phyloP scores from a whole-genome alignment of 2,113 vertebrate genomes.

The Oreochromis aureus region DNA sequence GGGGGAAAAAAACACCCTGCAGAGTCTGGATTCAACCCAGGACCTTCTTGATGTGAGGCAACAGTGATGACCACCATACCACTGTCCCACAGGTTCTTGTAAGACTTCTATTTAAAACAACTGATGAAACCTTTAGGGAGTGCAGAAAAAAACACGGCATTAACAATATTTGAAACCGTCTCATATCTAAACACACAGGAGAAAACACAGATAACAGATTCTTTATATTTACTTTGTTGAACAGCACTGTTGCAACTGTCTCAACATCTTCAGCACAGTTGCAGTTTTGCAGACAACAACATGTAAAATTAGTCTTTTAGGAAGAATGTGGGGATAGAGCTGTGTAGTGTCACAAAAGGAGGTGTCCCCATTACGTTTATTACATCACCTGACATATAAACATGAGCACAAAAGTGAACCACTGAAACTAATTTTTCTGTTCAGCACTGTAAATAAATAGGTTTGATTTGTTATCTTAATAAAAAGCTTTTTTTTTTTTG shows the following conservation, averaged over 20 bases:
- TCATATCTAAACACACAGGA: neutral
- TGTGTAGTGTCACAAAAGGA: neutral
- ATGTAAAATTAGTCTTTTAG: neutral
- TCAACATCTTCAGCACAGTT: neutral
- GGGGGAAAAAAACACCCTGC: too few species aligned
- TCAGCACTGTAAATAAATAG: neutral
- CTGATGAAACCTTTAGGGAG: neutral
- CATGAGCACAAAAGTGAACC: neutral
- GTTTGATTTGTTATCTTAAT: neutral
- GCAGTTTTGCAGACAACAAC: neutral
- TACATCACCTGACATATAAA: neutral
- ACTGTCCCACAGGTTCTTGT: neutral
- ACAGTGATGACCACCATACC: too few species aligned
- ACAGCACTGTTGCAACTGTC: neutral
- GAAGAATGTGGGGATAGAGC: neutral
- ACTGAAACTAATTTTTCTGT: fast-evolving
- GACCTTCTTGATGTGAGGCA: too few species aligned
- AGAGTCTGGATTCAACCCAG: too few species aligned
- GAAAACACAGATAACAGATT: neutral
- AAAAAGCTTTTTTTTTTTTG: neutral
- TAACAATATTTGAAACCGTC: neutral
- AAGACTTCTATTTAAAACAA: neutral
- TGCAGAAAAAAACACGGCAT: fast-evolving
- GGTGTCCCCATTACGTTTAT: neutral
- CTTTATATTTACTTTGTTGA: neutral